These are phyloP conservation scores for Notolepis coatsorum DNA, from an alignment of 2,797 vertebrate species.

Conservation along the genomic window DNA sequence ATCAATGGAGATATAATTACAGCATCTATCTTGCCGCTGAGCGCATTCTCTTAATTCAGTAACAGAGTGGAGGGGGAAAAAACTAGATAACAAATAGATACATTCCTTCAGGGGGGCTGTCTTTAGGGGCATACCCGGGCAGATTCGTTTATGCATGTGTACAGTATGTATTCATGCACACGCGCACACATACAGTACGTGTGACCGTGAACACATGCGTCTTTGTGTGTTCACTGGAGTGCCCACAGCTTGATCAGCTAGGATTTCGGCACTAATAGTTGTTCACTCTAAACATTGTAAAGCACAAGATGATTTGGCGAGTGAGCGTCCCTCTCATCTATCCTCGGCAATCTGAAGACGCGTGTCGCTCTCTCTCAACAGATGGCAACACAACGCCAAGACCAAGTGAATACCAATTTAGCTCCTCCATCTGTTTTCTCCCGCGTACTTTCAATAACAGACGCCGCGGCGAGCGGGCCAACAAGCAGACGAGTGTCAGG, in stretches of 20 bases:
- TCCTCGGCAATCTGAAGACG: slow-evolving; percentile 66
- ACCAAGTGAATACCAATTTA: slow-evolving; percentile 75
- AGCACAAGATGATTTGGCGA: slow-evolving; percentile 27
- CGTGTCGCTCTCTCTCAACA: slow-evolving; percentile 67
- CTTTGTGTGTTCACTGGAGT: not conserved
- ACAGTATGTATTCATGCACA: too few relatives aligned
- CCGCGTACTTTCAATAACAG: slow-evolving; percentile 59
- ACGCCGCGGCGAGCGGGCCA: slow-evolving; percentile 26
- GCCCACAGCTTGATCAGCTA: not conserved
- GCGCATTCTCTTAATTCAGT: not conserved
- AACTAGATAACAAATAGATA: not conserved
- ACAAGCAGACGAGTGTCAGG: slow-evolving; percentile 27
- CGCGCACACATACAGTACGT: too few relatives aligned
- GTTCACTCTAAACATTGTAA: slow-evolving; percentile 35
- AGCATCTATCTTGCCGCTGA: slow-evolving; percentile 8
- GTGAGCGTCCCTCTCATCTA: slow-evolving; percentile 59
- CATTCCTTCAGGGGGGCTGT: not conserved
- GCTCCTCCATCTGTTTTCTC: slow-evolving; percentile 73
- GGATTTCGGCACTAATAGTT: slow-evolving; percentile 29
- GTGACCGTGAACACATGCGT: too few relatives aligned
- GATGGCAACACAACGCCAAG: slow-evolving; percentile 73
- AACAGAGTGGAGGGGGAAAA: not conserved
- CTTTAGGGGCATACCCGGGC: not conserved
- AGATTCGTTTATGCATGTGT: not conserved
- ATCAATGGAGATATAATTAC: slow-evolving; percentile 15